These are phyloP conservation scores for Dipodomys spectabilis DNA, from an alignment of 2,113 vertebrate species.

Conservation along the genomic window DNA sequence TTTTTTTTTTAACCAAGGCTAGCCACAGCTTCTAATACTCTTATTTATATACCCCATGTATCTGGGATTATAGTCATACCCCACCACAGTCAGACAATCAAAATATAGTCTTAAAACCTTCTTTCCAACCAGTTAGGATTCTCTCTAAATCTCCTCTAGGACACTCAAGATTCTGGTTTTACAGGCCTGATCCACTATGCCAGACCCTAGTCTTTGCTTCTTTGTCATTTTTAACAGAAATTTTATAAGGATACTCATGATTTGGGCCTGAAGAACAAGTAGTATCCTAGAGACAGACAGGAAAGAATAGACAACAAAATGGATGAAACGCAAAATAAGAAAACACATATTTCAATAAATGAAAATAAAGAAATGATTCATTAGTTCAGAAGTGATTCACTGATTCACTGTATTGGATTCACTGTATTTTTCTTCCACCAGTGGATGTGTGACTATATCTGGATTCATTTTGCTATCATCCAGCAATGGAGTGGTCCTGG, in stretches of 20 bases:
- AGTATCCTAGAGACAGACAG: background rate
- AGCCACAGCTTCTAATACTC: too few species aligned
- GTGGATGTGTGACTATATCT: background rate
- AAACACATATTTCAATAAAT: background rate
- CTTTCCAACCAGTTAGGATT: too few species aligned
- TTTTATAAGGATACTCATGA: background rate
- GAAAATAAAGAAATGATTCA: background rate
- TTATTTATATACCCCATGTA: too few species aligned
- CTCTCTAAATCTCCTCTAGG: too few species aligned
- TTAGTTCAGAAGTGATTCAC: background rate
- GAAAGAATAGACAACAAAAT: background rate
- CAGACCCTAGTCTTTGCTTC: too few species aligned
- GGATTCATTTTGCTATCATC: background rate
- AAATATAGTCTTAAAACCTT: too few species aligned
- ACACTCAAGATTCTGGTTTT: too few species aligned
- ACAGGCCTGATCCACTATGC: too few species aligned
- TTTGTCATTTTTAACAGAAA: background rate
- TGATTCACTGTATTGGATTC: background rate
- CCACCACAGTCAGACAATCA: too few species aligned
- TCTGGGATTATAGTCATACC: too few species aligned
- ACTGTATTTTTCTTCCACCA: background rate
- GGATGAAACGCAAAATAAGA: background rate
- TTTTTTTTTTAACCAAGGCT: too few species aligned
- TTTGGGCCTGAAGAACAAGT: background rate
- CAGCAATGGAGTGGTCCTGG: fast-evolving